These are phyloP conservation scores for Daktulosphaira vitifoliae DNA, from an alignment of 1,140 invertebrate genomes.

Conservation along the genomic window DNA sequence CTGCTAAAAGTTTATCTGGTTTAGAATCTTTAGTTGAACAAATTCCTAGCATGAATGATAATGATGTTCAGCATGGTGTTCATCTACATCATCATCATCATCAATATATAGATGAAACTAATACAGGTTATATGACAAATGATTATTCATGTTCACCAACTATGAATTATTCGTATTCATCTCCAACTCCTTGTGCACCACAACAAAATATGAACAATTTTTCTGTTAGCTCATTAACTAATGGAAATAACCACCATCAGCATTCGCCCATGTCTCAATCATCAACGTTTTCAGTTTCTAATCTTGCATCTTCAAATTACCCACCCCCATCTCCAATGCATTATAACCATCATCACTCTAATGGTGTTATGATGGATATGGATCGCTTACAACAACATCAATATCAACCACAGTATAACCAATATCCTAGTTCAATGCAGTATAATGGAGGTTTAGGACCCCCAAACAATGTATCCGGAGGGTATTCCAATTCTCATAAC, in stretches of 20 bases:
- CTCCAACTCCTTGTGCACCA: slow-evolving; percentile 38
- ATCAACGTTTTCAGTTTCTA: slow-evolving; percentile 11
- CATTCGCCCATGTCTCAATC: slow-evolving; percentile 11
- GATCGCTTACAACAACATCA: slow-evolving; percentile 16
- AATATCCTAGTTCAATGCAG: slow-evolving; percentile 41
- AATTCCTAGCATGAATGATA: slow-evolving; percentile 76
- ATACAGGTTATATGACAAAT: slow-evolving; percentile 36
- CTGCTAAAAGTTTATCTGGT: slow-evolving; percentile 77
- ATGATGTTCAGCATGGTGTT: slow-evolving; percentile 41
- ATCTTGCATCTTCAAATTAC: slow-evolving; percentile 4
- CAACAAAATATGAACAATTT: slow-evolving; percentile 41
- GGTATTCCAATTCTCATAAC: slow-evolving; percentile 43
- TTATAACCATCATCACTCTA: slow-evolving; percentile 22
- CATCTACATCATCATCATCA: slow-evolving; percentile 33
- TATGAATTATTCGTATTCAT: slow-evolving; percentile 26
- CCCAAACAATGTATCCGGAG: slow-evolving; percentile 1
- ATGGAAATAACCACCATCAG: slow-evolving; percentile 38
- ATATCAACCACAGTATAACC: slow-evolving; percentile 38
- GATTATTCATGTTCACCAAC: slow-evolving; percentile 36
- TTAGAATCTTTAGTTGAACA: slow-evolving; percentile 82
- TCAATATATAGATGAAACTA: slow-evolving; percentile 29
- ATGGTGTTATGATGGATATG: slow-evolving; percentile 27
- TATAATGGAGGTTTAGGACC: slow-evolving; percentile 9
- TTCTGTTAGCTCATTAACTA: slow-evolving; percentile 44
- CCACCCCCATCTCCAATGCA: slow-evolving; percentile 5